Evolutionary conservation across 2,113 vertebrate species (phyloP).

Genomic region (Cottus gobio): DNA sequence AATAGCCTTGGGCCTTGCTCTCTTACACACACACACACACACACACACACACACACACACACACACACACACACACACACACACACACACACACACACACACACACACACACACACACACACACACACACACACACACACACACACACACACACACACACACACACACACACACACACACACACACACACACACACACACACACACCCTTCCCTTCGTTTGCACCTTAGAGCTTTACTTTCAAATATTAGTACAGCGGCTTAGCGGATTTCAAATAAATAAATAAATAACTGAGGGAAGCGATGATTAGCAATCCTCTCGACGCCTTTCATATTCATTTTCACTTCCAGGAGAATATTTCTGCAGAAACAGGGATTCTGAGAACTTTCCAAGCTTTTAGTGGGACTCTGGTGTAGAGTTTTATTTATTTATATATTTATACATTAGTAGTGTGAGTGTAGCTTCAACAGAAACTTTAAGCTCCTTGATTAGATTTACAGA

Average conservation of each 20-base stretch:
- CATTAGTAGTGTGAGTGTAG: too few species aligned
- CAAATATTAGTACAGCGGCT: constrained; percentile 83
- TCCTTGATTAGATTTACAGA: background rate
- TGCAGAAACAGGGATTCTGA: constrained; percentile 69
- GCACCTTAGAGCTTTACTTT: constrained; percentile 78
- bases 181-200: constrained; percentile 9
- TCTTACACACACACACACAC: constrained; percentile 10
- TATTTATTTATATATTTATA: too few species aligned
- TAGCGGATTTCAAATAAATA: constrained; percentile 77
- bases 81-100: constrained; percentile 57
- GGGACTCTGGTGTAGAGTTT: too few species aligned
- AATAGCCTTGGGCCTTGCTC: constrained; percentile 82
- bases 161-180: constrained; percentile 13
- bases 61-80: background rate
- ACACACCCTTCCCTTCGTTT: constrained; percentile 16
- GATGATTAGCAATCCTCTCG: constrained; percentile 75
- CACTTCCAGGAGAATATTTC: constrained; percentile 75
- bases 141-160: background rate
- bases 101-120: constrained; percentile 2
- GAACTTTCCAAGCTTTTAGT: constrained; percentile 65
- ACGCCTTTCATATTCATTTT: constrained; percentile 76
- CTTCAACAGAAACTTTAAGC: background rate
- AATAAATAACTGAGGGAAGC: constrained; percentile 76
- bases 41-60: constrained; percentile 61
- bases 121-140: too few species aligned